Conservation (phyloP, 1,140 invertebrate species). For the Pseudomyrmex sp. region DNA sequence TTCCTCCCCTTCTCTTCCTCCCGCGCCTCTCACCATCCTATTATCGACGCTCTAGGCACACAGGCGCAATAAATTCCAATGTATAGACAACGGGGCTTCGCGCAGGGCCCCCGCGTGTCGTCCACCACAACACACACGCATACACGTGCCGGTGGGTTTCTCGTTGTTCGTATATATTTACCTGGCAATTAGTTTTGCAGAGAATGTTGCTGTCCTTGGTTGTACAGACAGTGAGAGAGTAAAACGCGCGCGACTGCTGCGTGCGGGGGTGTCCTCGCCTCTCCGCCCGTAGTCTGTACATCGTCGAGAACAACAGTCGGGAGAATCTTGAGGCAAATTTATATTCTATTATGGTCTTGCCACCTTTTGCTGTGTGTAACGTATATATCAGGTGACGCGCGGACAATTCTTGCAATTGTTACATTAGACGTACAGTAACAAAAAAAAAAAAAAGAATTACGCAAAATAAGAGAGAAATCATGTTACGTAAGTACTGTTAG, state of each 20-base stretch:
- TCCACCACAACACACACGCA: conserved; percentile 26
- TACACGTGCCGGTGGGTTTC: conserved; percentile 22
- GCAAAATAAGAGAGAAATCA: no score
- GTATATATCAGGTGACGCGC: no score
- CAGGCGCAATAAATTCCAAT: conserved; percentile 57
- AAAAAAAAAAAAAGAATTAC: no score
- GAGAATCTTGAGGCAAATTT: conserved; percentile 33
- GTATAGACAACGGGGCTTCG: conserved; percentile 49
- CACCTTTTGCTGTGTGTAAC: no score
- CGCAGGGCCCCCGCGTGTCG: conserved; percentile 42
- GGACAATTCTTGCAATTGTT: no score
- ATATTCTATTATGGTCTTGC: not conserved
- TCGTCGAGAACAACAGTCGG: conserved; percentile 60
- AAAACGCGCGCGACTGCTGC: conserved; percentile 67
- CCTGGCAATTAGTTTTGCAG: conserved; percentile 83
- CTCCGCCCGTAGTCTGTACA: conserved; percentile 41
- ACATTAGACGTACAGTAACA: no score
- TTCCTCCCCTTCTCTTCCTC: not conserved
- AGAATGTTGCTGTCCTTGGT: conserved; percentile 84
- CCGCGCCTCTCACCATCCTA: not conserved
- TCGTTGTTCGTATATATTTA: conserved; percentile 80
- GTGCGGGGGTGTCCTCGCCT: conserved; percentile 72
- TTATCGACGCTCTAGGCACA: conserved; percentile 32
- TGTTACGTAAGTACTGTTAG: no score
- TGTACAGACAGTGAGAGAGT: conserved; percentile 62